These are phyloP conservation scores for Eupithecia dodoneata DNA, from an alignment of 2,888 invertebrate genomes.

Conservation along the genomic window DNA sequence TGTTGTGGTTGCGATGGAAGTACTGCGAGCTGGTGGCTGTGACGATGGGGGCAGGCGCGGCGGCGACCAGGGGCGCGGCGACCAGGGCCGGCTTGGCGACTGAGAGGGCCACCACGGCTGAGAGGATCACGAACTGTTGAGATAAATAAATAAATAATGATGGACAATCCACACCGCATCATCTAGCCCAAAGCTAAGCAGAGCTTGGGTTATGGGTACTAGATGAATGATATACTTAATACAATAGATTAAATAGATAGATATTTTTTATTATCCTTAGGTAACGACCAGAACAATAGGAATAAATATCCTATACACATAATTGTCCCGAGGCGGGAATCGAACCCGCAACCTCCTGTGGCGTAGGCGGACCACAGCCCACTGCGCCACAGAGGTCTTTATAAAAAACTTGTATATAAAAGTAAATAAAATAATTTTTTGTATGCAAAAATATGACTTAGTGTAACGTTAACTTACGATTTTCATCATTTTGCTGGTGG, in stretches of 20 bases:
- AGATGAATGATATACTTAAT: too few relatives aligned
- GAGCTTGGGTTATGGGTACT: too few relatives aligned
- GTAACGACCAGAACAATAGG: too few relatives aligned
- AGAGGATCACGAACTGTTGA: constrained; percentile 67
- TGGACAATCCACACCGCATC: too few relatives aligned
- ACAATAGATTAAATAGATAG: too few relatives aligned
- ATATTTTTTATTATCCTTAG: too few relatives aligned
- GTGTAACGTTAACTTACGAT: constrained; percentile 63
- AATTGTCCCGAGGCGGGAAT: too few relatives aligned
- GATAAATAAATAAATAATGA: not conserved
- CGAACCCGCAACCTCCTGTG: too few relatives aligned
- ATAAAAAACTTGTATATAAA: not conserved
- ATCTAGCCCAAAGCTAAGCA: too few relatives aligned
- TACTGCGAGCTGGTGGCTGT: constrained; percentile 88
- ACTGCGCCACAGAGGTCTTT: too few relatives aligned
- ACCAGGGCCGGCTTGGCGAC: constrained; percentile 69
- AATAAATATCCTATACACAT: too few relatives aligned
- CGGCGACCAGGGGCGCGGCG: constrained; percentile 68
- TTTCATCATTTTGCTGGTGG: constrained; percentile 74
- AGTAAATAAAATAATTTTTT: not conserved
- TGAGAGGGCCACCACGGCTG: constrained; percentile 68
- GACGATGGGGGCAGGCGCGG: constrained; percentile 79
- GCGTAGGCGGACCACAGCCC: too few relatives aligned
- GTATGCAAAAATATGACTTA: not conserved
- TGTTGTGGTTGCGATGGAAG: constrained; percentile 86